Evolutionary conservation across 2,797 vertebrate species (phyloP).

Genomic region (Poeciliopsis gracilis): DNA sequence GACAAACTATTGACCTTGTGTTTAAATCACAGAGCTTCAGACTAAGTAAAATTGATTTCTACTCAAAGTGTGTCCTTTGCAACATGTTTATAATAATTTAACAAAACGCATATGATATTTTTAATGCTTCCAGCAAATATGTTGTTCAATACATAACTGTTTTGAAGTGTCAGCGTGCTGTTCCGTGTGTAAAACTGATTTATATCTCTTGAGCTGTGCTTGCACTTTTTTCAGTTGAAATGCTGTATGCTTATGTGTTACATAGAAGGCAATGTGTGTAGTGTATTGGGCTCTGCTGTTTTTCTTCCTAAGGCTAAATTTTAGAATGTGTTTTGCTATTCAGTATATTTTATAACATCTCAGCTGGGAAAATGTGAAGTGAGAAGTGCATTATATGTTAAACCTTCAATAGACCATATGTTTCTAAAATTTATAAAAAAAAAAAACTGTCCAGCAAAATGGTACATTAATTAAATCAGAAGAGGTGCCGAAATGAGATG

Average conservation of each 20-base stretch:
- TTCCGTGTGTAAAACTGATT: slow-evolving; percentile 16
- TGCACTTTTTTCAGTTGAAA: neutral
- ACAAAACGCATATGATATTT: slow-evolving; percentile 17
- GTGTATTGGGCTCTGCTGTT: neutral
- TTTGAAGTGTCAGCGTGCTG: slow-evolving; percentile 11
- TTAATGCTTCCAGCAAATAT: slow-evolving; percentile 11
- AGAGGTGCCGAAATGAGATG: neutral
- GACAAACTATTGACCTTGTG: slow-evolving; percentile 21
- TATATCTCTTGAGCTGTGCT: slow-evolving; percentile 11
- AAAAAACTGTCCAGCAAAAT: slow-evolving; percentile 3
- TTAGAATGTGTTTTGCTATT: slow-evolving; percentile 31
- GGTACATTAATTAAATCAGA: neutral
- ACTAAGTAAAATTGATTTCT: slow-evolving; percentile 18
- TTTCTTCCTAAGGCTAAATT: slow-evolving; percentile 1
- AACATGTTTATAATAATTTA: slow-evolving; percentile 15
- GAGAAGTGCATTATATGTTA: slow-evolving; percentile 55
- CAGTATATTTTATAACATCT: slow-evolving; percentile 39
- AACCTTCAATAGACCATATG: slow-evolving; percentile 48
- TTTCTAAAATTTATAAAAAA: slow-evolving; percentile 32
- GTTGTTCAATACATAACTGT: neutral
- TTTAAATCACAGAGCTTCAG: slow-evolving; percentile 11
- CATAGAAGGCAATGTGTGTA: neutral
- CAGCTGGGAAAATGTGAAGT: slow-evolving; percentile 41
- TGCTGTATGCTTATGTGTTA: neutral
- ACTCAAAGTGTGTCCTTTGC: neutral